phyloP scores from a whole-genome alignment of 2,113 vertebrate species.

The Lepus americanus region DNA sequence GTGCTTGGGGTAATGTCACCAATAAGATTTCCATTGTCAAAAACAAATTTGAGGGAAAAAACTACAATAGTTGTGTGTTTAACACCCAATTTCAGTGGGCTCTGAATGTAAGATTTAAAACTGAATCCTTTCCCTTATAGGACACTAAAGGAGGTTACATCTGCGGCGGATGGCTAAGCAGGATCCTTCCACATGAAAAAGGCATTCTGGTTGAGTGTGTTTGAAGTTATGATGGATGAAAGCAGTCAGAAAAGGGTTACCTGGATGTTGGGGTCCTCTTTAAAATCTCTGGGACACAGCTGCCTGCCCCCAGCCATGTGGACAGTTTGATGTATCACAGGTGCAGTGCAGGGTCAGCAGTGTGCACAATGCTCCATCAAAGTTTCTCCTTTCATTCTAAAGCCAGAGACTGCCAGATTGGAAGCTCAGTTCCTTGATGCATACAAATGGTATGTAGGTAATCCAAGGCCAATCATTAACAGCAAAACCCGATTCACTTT shows the following conservation, averaged over 20 bases:
- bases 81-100: background rate
- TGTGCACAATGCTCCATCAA: accelerated
- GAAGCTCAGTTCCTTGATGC: background rate
- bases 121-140: background rate
- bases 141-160: background rate
- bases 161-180: background rate
- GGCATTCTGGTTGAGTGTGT: background rate
- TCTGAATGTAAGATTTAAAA: background rate
- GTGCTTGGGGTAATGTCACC: background rate
- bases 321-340: background rate
- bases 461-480: background rate
- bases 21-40: background rate
- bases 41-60: background rate
- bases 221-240: background rate
- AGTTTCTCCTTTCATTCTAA: background rate
- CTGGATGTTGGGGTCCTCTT: background rate
- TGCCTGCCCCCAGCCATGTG: background rate
- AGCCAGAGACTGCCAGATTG: background rate
- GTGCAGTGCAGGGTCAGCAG: background rate
- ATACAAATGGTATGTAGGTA: background rate
- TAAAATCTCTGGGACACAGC: background rate
- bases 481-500: background rate
- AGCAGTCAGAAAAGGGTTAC: background rate
- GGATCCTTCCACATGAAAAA: background rate
- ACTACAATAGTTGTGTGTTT: background rate